Evolutionary conservation across 35 echinoderm and acorn worm species (phyloP).

Genomic region (Diadema setosum): DNA sequence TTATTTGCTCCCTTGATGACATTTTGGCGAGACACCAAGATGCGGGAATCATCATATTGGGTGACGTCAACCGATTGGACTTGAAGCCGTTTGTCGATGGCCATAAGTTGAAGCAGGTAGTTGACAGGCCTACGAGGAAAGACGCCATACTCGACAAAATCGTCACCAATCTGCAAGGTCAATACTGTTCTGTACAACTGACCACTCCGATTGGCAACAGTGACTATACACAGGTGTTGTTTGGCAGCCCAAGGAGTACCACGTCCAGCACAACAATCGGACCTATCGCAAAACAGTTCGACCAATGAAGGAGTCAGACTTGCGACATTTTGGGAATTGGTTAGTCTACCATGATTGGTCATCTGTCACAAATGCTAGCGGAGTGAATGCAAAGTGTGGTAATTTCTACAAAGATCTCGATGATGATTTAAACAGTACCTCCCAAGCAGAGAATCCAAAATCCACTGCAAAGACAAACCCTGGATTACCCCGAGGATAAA

Average conservation of each 20-base stretch:
- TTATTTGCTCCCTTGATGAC: neutral
- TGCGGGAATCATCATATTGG: constrained; percentile 32
- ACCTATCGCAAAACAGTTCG: neutral
- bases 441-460: neutral
- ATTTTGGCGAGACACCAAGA: neutral
- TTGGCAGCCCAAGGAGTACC: neutral
- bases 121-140: constrained; percentile 18
- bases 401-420: constrained; percentile 20
- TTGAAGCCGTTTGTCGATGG: neutral
- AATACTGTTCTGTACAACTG: neutral
- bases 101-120: neutral
- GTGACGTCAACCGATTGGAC: constrained; percentile 29
- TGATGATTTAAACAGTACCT: neutral
- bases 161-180: neutral
- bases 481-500: constrained; percentile 25
- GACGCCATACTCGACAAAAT: constrained; percentile 21
- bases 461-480: constrained; percentile 21
- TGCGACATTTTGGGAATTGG: constrained; percentile 3
- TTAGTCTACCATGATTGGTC: constrained; percentile 23
- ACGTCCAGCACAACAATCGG: neutral
- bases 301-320: constrained; percentile 23
- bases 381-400: neutral
- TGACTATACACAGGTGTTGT: constrained; percentile 23
- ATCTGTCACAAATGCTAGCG: neutral
- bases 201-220: constrained; percentile 7